Evolutionary conservation across 2,888 invertebrate genomes (phyloP), one percentile per base, ranked within the genome.

Genomic region (Dolichopus griseipennis): DNA sequence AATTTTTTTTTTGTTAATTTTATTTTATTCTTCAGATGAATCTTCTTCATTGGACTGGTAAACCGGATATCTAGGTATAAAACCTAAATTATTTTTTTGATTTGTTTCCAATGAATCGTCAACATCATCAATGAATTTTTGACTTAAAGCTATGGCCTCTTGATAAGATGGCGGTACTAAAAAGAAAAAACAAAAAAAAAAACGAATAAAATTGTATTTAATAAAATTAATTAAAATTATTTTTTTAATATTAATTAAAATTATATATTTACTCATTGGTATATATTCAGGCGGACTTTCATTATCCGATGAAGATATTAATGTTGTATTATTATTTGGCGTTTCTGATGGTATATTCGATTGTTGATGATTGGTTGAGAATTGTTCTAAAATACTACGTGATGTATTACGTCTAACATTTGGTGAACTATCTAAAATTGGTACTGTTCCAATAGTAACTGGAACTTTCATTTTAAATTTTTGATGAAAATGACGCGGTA

Each of bases 401-500:
- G 37, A 34, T 37, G 20, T 52, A 52, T 52, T 52, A 52, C n/a
- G 8, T 37, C 34, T n/a, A 10, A 34, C 15, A 15, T n/a, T 12
- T 37, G 64, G 64, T 64, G 64, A 33, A 10, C 18, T 34, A 70
- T 91, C 86, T 6, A 90, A 90, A 41, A 80, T 78, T 61, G 80
- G 80, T 68, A 80, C 76, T 69, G 80, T 80, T 66, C 92, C 92
- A 73, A 92, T 87, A 1, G 87, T 87, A 65, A 92, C 82, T 52
- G 88, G 86, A 72, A 88, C 85, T 76, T 85, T 86, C 33, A 85
- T 83, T 69, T 83, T 84, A 75, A 91, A 78, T 77, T 90, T 89
- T 75, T 85, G 82, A 73, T 90, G 88, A 76, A 86, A 83, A 41
- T 88, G 88, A 9, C 87, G 84, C 73, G 80, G 81, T 70, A 78